Percentiles rank a stretch among this genome's conserved stretches.
Conservation (phyloP, 2,888 invertebrate species). For the Eristalinus aeneus region DNA sequence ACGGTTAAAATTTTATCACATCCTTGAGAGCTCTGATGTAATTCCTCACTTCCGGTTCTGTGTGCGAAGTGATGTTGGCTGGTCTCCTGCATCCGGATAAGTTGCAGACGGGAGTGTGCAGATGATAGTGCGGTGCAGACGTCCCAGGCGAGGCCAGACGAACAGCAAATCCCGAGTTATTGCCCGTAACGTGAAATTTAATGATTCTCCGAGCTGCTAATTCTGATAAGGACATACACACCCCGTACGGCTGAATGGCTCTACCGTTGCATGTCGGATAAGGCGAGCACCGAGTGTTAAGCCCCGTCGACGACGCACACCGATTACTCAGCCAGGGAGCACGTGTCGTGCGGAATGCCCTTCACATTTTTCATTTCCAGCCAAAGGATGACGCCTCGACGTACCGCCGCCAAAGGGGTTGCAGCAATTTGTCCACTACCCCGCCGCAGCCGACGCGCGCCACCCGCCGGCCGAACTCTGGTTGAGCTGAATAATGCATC, state of each 20-base stretch:
- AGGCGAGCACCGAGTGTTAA: constrained; percentile 56
- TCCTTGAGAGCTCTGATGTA: constrained; percentile 65
- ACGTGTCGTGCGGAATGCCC: constrained; percentile 68
- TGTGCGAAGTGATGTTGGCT: constrained; percentile 2
- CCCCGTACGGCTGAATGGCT: not conserved
- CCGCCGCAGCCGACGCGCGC: not conserved
- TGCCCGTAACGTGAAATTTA: constrained; percentile 67
- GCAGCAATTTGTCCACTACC: constrained; percentile 62
- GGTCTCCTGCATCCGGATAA: constrained; percentile 42
- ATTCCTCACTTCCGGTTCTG: constrained; percentile 57
- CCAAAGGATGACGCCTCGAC: constrained; percentile 5
- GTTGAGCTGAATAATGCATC: constrained; percentile 60
- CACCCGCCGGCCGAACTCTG: not conserved
- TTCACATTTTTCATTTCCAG: constrained; percentile 63
- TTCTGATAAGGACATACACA: constrained; percentile 67
- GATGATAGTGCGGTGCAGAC: constrained; percentile 38
- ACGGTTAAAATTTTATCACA: constrained; percentile 64
- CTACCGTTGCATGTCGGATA: constrained; percentile 33
- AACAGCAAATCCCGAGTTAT: constrained; percentile 62
- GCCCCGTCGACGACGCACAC: constrained; percentile 58
- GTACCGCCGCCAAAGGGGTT: constrained; percentile 39
- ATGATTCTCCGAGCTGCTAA: constrained; percentile 66
- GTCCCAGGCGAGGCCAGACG: not conserved
- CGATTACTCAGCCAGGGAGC: constrained; percentile 64
- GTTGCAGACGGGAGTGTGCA: constrained; percentile 56